Conservation (phyloP, 2,888 invertebrate species). For the Anorthoa munda region DNA sequence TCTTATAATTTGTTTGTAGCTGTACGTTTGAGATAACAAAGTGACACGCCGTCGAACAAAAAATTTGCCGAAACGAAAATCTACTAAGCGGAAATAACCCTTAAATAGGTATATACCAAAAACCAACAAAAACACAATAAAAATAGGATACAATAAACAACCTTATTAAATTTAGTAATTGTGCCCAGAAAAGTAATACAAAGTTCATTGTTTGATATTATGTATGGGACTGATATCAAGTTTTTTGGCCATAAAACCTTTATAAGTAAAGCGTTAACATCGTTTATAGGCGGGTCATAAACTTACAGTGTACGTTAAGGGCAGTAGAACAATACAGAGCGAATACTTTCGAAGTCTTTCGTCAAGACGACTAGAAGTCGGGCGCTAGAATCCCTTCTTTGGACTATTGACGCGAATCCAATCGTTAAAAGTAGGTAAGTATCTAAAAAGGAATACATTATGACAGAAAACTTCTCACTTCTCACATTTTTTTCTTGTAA, state of each 20-base stretch:
- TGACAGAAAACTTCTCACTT: too few species aligned
- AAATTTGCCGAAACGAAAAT: too few species aligned
- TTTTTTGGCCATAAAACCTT: slow-evolving; percentile 55
- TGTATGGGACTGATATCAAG: slow-evolving; percentile 43
- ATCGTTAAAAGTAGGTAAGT: too few species aligned
- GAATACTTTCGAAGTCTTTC: neutral
- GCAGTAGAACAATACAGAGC: slow-evolving; percentile 18
- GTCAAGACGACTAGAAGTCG: neutral
- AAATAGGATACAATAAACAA: slow-evolving; percentile 22
- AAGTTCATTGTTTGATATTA: slow-evolving; percentile 50
- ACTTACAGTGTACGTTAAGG: neutral
- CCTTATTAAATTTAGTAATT: slow-evolving; percentile 33
- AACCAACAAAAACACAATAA: neutral
- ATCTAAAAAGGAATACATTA: too few species aligned
- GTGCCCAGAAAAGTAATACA: slow-evolving; percentile 38
- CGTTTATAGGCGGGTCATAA: slow-evolving; percentile 45
- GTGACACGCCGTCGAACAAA: too few species aligned
- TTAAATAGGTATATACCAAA: neutral
- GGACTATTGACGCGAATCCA: too few species aligned
- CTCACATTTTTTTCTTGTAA: too few species aligned
- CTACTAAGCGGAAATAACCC: too few species aligned
- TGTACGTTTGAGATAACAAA: too few species aligned
- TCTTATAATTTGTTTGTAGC: too few species aligned
- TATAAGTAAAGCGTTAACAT: slow-evolving; percentile 53
- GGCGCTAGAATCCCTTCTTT: neutral